Percentiles rank a stretch among this genome's conserved stretches.
Evolutionary conservation across 1,140 invertebrate genomes (phyloP).

Genomic region (Harlomillsia oculata): DNA sequence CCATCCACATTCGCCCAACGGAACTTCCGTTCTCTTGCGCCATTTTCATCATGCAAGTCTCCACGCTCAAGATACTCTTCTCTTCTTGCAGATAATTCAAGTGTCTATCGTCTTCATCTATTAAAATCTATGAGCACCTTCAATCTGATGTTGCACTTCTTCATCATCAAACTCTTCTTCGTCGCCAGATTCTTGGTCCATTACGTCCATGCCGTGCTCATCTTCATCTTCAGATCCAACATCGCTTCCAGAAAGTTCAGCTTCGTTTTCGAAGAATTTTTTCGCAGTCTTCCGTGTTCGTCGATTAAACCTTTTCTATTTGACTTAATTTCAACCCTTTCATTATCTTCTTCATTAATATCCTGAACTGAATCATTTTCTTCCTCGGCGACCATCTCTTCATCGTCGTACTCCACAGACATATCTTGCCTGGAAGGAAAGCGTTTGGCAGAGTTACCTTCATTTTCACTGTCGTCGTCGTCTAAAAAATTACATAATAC

Average conservation of each 20-base stretch:
- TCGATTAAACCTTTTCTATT: conserved; percentile 19
- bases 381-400: conserved; percentile 37
- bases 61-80: conserved; percentile 63
- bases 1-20: conserved; percentile 61
- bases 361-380: conserved; percentile 36
- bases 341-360: conserved; percentile 46
- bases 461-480: conserved; percentile 16
- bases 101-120: conserved; percentile 72
- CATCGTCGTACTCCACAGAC: conserved; percentile 48
- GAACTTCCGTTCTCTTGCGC: conserved; percentile 63
- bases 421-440: background rate
- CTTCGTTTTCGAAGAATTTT: conserved; percentile 72
- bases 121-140: conserved; percentile 56
- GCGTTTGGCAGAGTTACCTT: background rate
- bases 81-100: conserved; percentile 64
- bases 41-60: conserved; percentile 63
- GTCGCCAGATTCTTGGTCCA: conserved; percentile 65
- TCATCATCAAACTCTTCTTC: conserved; percentile 62
- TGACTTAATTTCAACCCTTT: conserved; percentile 34
- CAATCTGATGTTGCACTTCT: conserved; percentile 53
- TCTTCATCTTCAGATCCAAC: conserved; percentile 68
- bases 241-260: conserved; percentile 74
- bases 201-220: conserved; percentile 57
- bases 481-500: background rate
- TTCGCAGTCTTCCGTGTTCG: conserved; percentile 36